Base-by-base conservation (phyloP, 2,797 vertebrate genomes). In the Picus viridis region DNA sequence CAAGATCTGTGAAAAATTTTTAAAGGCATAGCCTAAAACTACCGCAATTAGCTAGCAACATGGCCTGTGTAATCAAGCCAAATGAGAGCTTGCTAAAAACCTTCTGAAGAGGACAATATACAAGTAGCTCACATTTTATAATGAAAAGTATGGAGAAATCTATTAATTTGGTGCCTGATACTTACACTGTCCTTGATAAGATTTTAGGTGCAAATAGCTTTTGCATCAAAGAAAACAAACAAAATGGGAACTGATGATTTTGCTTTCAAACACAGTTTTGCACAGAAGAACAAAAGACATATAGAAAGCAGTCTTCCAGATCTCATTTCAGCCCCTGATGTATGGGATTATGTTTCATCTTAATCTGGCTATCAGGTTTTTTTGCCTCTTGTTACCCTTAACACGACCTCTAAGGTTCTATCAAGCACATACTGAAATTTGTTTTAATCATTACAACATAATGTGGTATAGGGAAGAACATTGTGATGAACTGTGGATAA, bases 401-500 rank as follows among this genome's bases (percentile, higher is more conserved):
- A 56, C 15, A 78, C 2, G 49, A 82, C 68, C 76, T 91, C 57
- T 58, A 71, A 88, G 26, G 11, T 87, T 92, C 67, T 77, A 81
- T 85, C 26, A 70, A 85, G 56, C 59, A 78, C 39, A 59, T 56
- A 34, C 32, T 75, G 39, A 90, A 92, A 91, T 96, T 63, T 71
- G 86, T 94, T 91, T 86, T 90, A 87, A 87, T 91, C n/a, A 15
- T 83, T 90, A n/a, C 56, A 57, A 32, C 23, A 51, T 79, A 83
- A 77, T 72, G 65, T 27, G 32, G 67, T 78, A 57, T 23, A 89
- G 65, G 90, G 41, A 26, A 96, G 81, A 84, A 77, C 73, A 92
- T 85, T 93, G 80, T 79, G 90, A 89, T 80, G 36, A 92, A 89
- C 75, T 72, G 56, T 82, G 34, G 81, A 73, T 89, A 92, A 81